Evolutionary conservation across 2,797 vertebrate genomes (phyloP), one percentile per base, ranked within the genome.

Genomic region (Tauraco hartlaubi): DNA sequence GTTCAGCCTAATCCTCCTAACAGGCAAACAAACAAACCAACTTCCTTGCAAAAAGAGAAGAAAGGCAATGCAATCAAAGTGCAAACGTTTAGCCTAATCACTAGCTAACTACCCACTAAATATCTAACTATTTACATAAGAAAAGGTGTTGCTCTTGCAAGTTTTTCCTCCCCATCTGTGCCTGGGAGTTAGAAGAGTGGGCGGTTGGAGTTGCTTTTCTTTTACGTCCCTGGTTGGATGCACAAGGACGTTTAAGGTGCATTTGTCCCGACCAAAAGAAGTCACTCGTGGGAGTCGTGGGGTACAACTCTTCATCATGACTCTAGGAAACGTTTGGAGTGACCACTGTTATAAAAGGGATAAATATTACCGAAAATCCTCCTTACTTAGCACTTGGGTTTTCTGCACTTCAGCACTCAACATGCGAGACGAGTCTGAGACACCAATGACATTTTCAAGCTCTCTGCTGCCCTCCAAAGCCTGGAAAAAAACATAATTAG

Each of bases 381-480:
- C 95, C 98, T 99, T 98, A 99, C 99, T 87, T 88, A 99, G 98
- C 68, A 96, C 92, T 95, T 87, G 98, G 48, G 97, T 97, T 97
- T 97, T 98, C 92, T 95, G 88, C 66, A 99, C 80, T 91, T 99
- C 98, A 75, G 82, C 93, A 66, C 95, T 95, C 88, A 99, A 97
- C 87, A 92, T 63, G 74, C 92, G 44, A 46, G 97, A 59, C 6
- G 67, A 71, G 80, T 31, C 61, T 2, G 92, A 97, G 74, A 51
- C 41, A 10, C 97, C 96, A 22, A 97, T 31, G 75, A 98, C 90
- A 58, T 89, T 97, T 94, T 95, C 98, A 97, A 99, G 98, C 98
- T 99, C 98, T 98, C 97, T 98, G 96, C 98, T 99, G 99, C 98
- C 98, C 98, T 98, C 98, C 98, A 98, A 98, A 98, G 99, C 98